Percentiles rank a stretch among this genome's conserved stretches.
phyloP scores from a whole-genome alignment of 2,113 vertebrate genomes.

The Chloropsis hardwickii region DNA sequence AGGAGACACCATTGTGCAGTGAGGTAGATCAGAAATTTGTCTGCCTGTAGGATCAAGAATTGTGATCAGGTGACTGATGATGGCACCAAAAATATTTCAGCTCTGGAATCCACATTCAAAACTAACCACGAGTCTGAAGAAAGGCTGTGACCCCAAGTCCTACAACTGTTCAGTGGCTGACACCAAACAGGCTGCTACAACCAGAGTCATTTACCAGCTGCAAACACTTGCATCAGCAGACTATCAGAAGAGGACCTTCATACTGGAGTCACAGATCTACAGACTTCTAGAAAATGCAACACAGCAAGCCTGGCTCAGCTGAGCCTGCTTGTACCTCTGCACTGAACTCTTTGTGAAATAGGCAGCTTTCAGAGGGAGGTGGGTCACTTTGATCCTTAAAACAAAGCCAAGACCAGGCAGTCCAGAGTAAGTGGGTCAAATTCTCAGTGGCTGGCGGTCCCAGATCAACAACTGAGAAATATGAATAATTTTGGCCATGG shows the following conservation, averaged over 20 bases:
- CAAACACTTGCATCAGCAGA: neutral
- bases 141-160: neutral
- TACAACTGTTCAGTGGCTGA: neutral
- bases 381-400: neutral
- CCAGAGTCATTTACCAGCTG: neutral
- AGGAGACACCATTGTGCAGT: slow-evolving; percentile 28
- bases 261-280: neutral
- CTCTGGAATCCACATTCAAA: neutral
- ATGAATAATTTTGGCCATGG: neutral
- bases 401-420: neutral
- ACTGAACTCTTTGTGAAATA: neutral
- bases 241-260: neutral
- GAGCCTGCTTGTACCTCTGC: neutral
- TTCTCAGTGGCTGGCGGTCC: neutral
- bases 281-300: neutral
- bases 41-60: slow-evolving; percentile 21
- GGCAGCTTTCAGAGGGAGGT: neutral
- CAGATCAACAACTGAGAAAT: neutral
- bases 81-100: neutral
- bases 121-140: neutral
- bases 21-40: slow-evolving; percentile 42
- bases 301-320: neutral
- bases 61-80: neutral
- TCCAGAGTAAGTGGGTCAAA: neutral
- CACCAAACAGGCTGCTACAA: neutral